These are phyloP conservation scores for Pasiphila rectangulata DNA, from an alignment of 2,888 invertebrate genomes.

Conservation along the genomic window DNA sequence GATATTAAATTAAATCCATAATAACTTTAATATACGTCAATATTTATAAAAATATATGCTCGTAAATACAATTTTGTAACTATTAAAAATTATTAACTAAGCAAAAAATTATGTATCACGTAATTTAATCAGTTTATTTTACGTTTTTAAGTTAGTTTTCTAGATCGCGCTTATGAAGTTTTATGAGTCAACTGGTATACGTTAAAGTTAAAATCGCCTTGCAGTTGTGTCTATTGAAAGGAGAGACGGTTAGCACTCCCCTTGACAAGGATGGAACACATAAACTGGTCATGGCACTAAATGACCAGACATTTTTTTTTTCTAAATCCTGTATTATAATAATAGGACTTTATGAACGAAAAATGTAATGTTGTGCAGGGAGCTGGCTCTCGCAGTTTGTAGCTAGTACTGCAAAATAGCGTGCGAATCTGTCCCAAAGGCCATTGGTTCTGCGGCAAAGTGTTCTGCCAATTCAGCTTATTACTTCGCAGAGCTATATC, in stretches of 20 bases:
- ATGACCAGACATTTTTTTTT: slow-evolving; percentile 54
- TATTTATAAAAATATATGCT: background rate
- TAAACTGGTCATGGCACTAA: slow-evolving; percentile 54
- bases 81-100: background rate
- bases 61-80: background rate
- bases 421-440: too few species aligned
- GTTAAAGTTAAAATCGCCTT: background rate
- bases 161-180: slow-evolving; percentile 41
- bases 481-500: too few species aligned
- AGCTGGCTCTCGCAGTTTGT: too few species aligned
- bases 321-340: background rate
- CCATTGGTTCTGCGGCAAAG: too few species aligned
- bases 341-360: background rate
- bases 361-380: background rate
- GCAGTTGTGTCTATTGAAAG: slow-evolving; percentile 94
- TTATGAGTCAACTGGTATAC: slow-evolving; percentile 26
- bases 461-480: too few species aligned
- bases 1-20: background rate
- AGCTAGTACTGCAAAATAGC: too few species aligned
- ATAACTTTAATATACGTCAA: background rate
- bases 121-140: background rate
- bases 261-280: slow-evolving; percentile 95
- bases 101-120: too few species aligned
- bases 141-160: slow-evolving; percentile 13
- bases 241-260: slow-evolving; percentile 98